A percentile compares a stretch with the other conserved stretches of the same genome.
Conservation (phyloP, 2,797 vertebrate genomes). For the Vespertilio murinus region DNA sequence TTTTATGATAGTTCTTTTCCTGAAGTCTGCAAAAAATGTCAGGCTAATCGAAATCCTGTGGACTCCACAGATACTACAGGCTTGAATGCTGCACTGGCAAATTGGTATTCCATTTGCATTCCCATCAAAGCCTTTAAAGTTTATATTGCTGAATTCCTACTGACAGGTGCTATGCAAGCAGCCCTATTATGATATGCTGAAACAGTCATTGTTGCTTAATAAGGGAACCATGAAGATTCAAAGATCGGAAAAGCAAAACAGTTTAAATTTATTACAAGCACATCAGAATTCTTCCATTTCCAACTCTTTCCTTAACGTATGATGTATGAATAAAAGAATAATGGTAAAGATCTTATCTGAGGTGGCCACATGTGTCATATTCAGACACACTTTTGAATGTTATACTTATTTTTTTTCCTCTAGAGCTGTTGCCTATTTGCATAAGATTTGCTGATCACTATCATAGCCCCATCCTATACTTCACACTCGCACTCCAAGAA, state of each 20-base stretch:
- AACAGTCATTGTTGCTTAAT: slow-evolving; percentile 49
- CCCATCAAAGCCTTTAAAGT: slow-evolving; percentile 65
- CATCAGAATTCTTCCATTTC: neutral
- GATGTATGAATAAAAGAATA: slow-evolving; percentile 41
- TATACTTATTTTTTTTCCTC: neutral
- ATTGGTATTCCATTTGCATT: slow-evolving; percentile 73
- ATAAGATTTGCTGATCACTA: slow-evolving; percentile 40
- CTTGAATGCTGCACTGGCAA: slow-evolving; percentile 46
- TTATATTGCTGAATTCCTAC: slow-evolving; percentile 66
- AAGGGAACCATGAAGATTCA: slow-evolving; percentile 57
- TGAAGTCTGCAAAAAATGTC: slow-evolving; percentile 63
- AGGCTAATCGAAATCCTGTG: slow-evolving; percentile 57
- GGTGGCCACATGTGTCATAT: neutral
- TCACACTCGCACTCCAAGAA: slow-evolving; percentile 13
- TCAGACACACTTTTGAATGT: slow-evolving; percentile 47
- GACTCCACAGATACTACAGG: slow-evolving; percentile 19
- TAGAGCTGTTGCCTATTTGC: neutral
- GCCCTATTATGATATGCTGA: slow-evolving; percentile 21
- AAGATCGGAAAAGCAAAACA: slow-evolving; percentile 35
- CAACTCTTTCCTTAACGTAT: neutral
- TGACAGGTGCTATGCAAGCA: slow-evolving; percentile 68
- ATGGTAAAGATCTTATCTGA: neutral
- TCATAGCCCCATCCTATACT: neutral
- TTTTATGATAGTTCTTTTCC: slow-evolving; percentile 49
- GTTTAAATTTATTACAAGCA: slow-evolving; percentile 49